Conservation (phyloP, 2,113 vertebrate genomes). For the Thermophis baileyi region DNA sequence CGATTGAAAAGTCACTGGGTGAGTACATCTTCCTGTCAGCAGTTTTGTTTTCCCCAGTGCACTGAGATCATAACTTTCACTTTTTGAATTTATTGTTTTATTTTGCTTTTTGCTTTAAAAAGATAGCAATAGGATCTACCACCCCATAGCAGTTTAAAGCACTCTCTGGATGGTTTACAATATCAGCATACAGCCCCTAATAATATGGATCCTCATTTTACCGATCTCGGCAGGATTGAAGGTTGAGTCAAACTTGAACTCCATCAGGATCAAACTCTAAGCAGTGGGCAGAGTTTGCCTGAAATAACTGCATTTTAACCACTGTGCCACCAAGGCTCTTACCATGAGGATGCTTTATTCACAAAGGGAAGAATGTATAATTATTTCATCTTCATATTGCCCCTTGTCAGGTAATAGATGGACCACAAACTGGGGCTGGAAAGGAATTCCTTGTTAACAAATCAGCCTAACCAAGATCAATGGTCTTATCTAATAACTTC, state of each 20-base stretch:
- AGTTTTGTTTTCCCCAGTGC: not conserved
- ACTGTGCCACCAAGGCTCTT: not conserved
- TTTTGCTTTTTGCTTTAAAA: not conserved
- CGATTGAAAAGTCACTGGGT: not conserved
- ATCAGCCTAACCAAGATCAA: constrained; percentile 3
- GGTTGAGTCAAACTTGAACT: not conserved
- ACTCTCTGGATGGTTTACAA: not conserved
- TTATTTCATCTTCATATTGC: not conserved
- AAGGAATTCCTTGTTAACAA: not conserved
- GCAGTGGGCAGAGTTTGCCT: not conserved
- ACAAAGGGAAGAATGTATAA: not conserved
- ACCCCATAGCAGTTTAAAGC: not conserved
- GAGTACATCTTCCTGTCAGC: not conserved
- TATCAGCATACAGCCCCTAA: not conserved
- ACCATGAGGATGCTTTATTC: not conserved
- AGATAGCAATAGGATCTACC: not conserved
- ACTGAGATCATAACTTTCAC: not conserved
- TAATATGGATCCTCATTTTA: not conserved
- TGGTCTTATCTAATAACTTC: constrained; percentile 29
- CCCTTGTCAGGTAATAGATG: not conserved
- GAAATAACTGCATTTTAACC: not conserved
- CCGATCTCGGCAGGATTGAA: not conserved
- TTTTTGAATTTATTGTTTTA: not conserved
- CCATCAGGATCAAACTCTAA: not conserved
- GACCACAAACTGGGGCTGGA: not conserved